Evolutionary conservation across 2,113 vertebrate genomes (phyloP).

Genomic region (Arvicanthis niloticus): DNA sequence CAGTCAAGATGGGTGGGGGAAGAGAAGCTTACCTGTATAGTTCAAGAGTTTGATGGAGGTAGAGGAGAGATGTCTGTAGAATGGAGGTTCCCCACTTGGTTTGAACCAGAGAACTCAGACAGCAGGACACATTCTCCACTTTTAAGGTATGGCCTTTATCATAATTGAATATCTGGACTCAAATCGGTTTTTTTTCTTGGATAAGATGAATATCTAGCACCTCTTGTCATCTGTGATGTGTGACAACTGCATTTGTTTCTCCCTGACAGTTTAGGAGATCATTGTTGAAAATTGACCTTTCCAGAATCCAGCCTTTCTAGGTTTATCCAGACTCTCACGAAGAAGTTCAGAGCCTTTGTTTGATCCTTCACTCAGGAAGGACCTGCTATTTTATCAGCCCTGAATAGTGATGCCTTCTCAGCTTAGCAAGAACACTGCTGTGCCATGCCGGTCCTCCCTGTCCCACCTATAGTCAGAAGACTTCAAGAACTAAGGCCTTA

Average conservation of each 20-base stretch:
- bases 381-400: neutral
- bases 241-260: neutral
- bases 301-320: neutral
- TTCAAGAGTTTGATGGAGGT: no score
- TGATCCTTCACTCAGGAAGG: neutral
- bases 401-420: neutral
- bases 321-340: neutral
- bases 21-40: no score
- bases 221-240: neutral
- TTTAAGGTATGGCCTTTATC: neutral
- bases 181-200: no score
- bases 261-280: neutral
- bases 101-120: no score
- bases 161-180: neutral
- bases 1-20: no score
- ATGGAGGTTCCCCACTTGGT: no score
- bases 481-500: neutral
- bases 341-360: neutral
- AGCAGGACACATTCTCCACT: neutral
- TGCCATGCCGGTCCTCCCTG: neutral
- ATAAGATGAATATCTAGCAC: neutral
- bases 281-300: neutral
- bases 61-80: no score
- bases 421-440: neutral
- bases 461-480: neutral